Base-by-base conservation (phyloP, 1,140 invertebrate genomes). In the Brachystomella parvula region DNA sequence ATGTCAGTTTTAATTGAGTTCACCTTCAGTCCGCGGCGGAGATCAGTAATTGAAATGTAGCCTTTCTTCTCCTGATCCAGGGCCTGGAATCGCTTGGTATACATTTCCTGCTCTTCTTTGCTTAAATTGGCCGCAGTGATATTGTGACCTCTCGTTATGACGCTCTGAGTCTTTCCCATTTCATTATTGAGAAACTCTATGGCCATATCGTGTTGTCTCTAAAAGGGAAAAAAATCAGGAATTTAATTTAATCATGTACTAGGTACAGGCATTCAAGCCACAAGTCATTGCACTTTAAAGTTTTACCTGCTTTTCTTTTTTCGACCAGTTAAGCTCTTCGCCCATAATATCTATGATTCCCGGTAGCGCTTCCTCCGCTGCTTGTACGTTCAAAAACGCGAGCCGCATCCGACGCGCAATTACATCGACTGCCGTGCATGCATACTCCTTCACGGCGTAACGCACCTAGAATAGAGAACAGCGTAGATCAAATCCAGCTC, bases 1-100 rank as follows among this genome's bases (percentile, higher is more conserved):
- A 64, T 47, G 26, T 30, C 17, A 28, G 15, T 33, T 56, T 21
- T n/a, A 9, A 64, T 65, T 24, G 30, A 47, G 71, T 74, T 75
- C 83, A 96, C 94, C 87, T 98, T 94, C 26, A 98, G 84, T 77
- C 92, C 91, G 76, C 89, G 82, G 68, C 95, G 83, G 66, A 99
- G 92, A 78, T 99, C 96, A 77, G 96, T 97, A 66, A 98, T 90
- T 33, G 94, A 97, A 53, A 99, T 94, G 75, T 94, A 98, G 72
- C 96, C 96, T 78, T 99, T 99, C 73, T 88, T 87, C 76, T 97
- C 96, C 73, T 88, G 88, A 80, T 99, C 96, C 65, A 99, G 87
- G 67, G 90, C 85, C 75, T 95, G 88, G 85, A 99, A 99, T 60
- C 94, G 84, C 75, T 94, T 94, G 68, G 94, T 93, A 76, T 96